phyloP scores from a whole-genome alignment of 2,888 invertebrate genomes.

The Cistogaster globosa region DNA sequence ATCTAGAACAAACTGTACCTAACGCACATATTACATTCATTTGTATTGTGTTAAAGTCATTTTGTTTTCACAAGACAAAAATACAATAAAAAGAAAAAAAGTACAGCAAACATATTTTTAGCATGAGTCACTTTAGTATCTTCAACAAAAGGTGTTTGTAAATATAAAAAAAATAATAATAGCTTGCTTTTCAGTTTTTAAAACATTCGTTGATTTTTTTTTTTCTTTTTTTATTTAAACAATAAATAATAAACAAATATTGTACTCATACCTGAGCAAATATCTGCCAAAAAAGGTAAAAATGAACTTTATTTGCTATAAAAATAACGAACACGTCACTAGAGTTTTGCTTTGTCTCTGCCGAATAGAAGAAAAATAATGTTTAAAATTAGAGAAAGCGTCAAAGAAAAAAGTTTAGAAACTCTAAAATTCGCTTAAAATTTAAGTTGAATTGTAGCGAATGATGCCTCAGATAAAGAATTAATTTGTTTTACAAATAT shows the following conservation, averaged over 20 bases:
- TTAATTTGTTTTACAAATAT: no score
- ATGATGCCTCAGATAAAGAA: no score
- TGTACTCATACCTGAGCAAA: background rate
- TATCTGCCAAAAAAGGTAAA: conserved; percentile 50
- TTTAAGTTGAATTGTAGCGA: background rate
- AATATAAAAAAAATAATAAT: conserved; percentile 28
- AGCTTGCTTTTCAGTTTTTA: conserved; percentile 40
- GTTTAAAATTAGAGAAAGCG: background rate
- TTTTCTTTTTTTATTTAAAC: conserved; percentile 6
- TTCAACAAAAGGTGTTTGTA: conserved; percentile 53
- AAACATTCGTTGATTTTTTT: conserved; percentile 37
- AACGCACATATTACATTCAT: conserved; percentile 6
- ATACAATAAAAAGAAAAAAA: conserved; percentile 10
- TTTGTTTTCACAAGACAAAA: conserved; percentile 51
- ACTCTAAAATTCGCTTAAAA: background rate
- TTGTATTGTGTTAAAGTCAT: conserved; percentile 21
- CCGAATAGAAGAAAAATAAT: conserved; percentile 20
- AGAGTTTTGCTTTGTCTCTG: conserved; percentile 1
- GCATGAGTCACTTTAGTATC: conserved; percentile 53
- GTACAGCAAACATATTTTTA: conserved; percentile 47
- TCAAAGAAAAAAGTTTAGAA: background rate
- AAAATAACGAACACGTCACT: conserved; percentile 29
- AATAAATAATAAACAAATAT: conserved; percentile 38
- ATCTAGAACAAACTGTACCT: background rate
- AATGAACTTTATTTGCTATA: conserved; percentile 45